These are phyloP conservation scores for Coryphaenoides rupestris DNA, from an alignment of 2,113 vertebrate species.

Conservation along the genomic window DNA sequence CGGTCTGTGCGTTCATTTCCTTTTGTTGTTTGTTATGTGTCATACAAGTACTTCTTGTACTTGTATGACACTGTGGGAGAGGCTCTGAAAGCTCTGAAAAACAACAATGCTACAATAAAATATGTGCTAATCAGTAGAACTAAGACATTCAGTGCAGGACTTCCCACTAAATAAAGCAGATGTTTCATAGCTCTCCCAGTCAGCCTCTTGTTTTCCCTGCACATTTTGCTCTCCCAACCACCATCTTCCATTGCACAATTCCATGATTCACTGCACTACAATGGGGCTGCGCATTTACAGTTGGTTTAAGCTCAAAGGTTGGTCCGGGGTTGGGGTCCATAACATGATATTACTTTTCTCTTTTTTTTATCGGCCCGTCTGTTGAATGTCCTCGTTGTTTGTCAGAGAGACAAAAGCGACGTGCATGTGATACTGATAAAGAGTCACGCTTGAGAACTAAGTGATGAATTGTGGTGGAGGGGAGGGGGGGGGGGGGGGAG, in stretches of 20 bases:
- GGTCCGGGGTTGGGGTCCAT: not conserved
- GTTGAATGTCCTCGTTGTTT: not conserved
- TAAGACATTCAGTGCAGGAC: constrained; percentile 31
- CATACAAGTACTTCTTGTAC: no score
- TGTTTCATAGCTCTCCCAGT: constrained; percentile 38
- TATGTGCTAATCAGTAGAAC: constrained; percentile 52
- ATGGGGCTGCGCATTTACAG: constrained; percentile 29
- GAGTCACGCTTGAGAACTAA: constrained; percentile 43
- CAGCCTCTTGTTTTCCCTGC: constrained; percentile 12
- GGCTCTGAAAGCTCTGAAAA: constrained; percentile 37
- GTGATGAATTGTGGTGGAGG: constrained; percentile 62
- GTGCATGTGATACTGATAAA: constrained; percentile 46
- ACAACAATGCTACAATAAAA: constrained; percentile 20
- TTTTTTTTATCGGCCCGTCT: not conserved
- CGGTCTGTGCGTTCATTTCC: not conserved
- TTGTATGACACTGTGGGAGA: not conserved
- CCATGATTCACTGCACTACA: constrained; percentile 41
- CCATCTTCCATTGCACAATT: constrained; percentile 55
- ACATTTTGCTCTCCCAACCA: constrained; percentile 20
- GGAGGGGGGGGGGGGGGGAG: constrained; percentile 54
- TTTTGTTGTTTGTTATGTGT: no score
- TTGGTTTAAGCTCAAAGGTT: constrained; percentile 23
- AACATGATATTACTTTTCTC: not conserved
- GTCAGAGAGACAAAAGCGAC: constrained; percentile 15
- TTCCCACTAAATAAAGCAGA: constrained; percentile 50